A percentile compares a stretch with the other conserved stretches of the same genome.
Evolutionary conservation across 2,888 invertebrate species (phyloP).

Genomic region (Myathropa florea): DNA sequence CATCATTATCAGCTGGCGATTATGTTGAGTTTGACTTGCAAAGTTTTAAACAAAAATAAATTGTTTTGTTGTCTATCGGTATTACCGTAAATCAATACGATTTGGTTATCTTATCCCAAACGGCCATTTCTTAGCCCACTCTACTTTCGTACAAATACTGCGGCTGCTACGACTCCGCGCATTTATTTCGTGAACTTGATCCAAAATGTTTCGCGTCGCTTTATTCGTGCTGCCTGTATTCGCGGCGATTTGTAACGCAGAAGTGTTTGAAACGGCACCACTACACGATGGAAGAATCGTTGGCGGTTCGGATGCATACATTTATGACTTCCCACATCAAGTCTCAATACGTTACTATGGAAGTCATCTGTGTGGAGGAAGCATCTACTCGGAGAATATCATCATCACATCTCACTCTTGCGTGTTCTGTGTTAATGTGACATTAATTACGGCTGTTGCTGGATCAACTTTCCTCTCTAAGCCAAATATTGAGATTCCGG

Average conservation of each 20-base stretch:
- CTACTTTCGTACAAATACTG: no score
- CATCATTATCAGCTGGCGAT: no score
- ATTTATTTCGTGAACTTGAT: neutral
- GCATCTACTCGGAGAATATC: conserved; percentile 13
- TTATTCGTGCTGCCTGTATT: neutral
- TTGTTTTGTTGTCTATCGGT: no score
- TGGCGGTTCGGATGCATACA: conserved; percentile 14
- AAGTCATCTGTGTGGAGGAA: conserved; percentile 27
- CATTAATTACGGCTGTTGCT: conserved; percentile 13
- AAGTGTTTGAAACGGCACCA: neutral
- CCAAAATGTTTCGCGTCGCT: neutral
- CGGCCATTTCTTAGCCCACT: no score
- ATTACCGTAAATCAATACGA: no score
- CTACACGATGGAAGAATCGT: conserved; percentile 37
- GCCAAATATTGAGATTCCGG: neutral
- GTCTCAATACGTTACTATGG: conserved; percentile 13
- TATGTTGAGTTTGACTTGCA: no score
- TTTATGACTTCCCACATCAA: conserved; percentile 37
- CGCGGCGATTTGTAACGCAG: neutral
- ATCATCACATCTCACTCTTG: conserved; percentile 47
- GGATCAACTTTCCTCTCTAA: conserved; percentile 1
- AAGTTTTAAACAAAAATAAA: no score
- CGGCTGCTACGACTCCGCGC: no score
- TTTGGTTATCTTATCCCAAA: no score
- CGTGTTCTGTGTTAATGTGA: neutral